A percentile compares a stretch with the other conserved stretches of the same genome.
These are phyloP conservation scores for Psococerastis gibbosa DNA, from an alignment of 2,888 invertebrate species.

Conservation along the genomic window DNA sequence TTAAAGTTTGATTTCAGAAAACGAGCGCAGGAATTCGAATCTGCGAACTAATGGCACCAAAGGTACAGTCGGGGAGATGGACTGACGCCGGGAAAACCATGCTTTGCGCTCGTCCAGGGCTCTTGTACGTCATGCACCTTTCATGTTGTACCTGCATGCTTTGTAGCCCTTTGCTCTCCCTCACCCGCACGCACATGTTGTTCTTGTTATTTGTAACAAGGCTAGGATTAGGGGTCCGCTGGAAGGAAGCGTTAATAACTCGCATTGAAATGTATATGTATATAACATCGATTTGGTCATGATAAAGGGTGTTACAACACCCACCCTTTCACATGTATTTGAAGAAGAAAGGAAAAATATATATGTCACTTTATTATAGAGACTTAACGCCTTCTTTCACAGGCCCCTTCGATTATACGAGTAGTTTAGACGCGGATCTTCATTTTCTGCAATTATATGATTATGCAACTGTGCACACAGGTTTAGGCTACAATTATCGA, in stretches of 20 bases:
- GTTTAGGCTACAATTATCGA: too few relatives aligned
- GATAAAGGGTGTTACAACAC: neutral
- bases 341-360: neutral
- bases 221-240: too few relatives aligned
- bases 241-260: too few relatives aligned
- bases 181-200: neutral
- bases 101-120: constrained; percentile 15
- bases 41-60: constrained; percentile 40
- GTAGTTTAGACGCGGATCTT: too few relatives aligned
- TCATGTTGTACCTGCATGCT: neutral
- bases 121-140: neutral
- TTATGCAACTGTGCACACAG: too few relatives aligned
- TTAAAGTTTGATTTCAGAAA: constrained; percentile 26
- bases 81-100: constrained; percentile 22
- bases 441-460: too few relatives aligned
- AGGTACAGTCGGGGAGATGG: constrained; percentile 29
- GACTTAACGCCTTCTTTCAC: too few relatives aligned
- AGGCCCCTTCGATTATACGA: too few relatives aligned
- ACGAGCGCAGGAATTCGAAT: constrained; percentile 35
- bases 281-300: neutral
- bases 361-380: too few relatives aligned
- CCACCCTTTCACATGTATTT: neutral
- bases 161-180: neutral
- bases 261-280: neutral
- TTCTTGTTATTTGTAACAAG: too few relatives aligned